Conservation (phyloP, 1,140 invertebrate species). For the Listronotus oregonensis region DNA sequence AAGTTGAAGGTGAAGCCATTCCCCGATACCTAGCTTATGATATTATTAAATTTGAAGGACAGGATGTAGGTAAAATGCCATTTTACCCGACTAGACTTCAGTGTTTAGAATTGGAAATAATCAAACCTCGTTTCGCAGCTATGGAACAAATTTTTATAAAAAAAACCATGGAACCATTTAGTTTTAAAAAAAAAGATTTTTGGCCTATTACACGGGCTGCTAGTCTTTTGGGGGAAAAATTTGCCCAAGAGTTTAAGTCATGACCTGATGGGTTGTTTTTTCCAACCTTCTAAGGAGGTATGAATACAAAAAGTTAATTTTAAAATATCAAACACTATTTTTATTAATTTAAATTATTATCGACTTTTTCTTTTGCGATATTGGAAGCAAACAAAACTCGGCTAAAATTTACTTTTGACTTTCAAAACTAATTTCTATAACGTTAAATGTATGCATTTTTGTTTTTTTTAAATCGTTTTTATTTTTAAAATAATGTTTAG, state of each 20-base stretch:
- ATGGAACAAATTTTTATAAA: conserved; percentile 76
- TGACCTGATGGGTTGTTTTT: conserved; percentile 98
- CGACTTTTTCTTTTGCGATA: too few species aligned
- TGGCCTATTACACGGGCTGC: conserved; percentile 75
- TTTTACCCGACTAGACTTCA: conserved; percentile 78
- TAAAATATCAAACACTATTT: too few species aligned
- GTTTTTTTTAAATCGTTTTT: too few species aligned
- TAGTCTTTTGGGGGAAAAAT: conserved; percentile 82
- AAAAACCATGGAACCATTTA: conserved; percentile 82
- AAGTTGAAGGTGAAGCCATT: conserved; percentile 71
- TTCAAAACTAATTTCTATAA: too few species aligned
- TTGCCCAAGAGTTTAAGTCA: conserved; percentile 84
- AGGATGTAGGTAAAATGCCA: conserved; percentile 75
- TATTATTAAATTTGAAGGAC: conserved; percentile 81
- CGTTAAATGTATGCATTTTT: too few species aligned
- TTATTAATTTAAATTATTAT: too few species aligned
- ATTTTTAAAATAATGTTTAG: too few species aligned
- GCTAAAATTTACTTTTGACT: too few species aligned
- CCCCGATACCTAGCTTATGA: conserved; percentile 96
- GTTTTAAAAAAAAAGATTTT: conserved; percentile 82
- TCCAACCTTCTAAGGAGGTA: conserved; percentile 87
- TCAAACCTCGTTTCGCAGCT: conserved; percentile 72
- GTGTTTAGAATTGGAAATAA: conserved; percentile 76
- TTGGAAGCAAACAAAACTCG: too few species aligned
- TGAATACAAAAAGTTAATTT: conserved; percentile 15